Conservation (phyloP, 2,888 invertebrate species). For the Fragum fragum region DNA sequence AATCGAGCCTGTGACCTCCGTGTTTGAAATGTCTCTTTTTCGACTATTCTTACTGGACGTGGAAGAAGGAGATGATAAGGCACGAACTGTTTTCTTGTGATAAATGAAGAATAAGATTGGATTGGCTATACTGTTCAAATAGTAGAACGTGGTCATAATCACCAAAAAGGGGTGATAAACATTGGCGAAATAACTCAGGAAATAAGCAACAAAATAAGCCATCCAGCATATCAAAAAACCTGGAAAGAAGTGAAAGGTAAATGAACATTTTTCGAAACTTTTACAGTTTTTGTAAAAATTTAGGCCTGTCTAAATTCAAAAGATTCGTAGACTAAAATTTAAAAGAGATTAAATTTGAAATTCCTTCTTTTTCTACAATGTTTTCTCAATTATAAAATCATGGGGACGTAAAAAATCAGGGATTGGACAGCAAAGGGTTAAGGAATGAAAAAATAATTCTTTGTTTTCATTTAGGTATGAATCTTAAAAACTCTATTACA, state of each 20-base stretch:
- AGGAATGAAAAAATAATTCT: too few relatives aligned
- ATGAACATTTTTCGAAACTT: too few relatives aligned
- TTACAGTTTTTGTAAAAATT: too few relatives aligned
- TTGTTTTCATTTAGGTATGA: too few relatives aligned
- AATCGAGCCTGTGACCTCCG: not conserved
- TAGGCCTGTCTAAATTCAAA: too few relatives aligned
- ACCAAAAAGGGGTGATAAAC: not conserved
- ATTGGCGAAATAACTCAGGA: not conserved
- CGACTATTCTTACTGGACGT: not conserved
- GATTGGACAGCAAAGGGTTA: too few relatives aligned
- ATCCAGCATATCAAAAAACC: not conserved
- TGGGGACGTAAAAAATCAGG: too few relatives aligned
- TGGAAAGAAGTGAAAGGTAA: not conserved
- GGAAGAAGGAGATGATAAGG: not conserved
- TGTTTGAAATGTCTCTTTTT: not conserved
- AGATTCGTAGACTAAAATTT: too few relatives aligned
- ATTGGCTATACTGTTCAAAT: slow-evolving; percentile 23
- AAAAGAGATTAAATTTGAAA: too few relatives aligned
- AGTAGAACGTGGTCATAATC: slow-evolving; percentile 10
- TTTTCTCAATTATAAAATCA: too few relatives aligned
- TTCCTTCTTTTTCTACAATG: too few relatives aligned
- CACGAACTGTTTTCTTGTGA: slow-evolving; percentile 2
- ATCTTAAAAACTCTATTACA: too few relatives aligned
- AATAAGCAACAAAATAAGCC: not conserved
- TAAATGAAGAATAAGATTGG: slow-evolving; percentile 15